phyloP scores from a whole-genome alignment of 2,113 vertebrate genomes.

The Eurypyga helias region DNA sequence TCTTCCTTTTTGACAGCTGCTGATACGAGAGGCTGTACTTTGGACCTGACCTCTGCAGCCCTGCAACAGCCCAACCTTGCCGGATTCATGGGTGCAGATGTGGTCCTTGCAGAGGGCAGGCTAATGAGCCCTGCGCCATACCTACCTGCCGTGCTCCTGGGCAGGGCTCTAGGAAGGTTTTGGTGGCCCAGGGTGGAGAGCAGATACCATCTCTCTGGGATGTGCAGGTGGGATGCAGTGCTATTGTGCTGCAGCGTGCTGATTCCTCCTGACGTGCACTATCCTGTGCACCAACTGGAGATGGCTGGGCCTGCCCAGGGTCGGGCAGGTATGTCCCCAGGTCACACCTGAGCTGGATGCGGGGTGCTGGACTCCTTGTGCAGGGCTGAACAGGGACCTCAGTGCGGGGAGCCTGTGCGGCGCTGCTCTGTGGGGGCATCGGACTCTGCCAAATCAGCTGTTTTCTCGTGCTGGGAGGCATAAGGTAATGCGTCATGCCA shows the following conservation, averaged over 20 bases:
- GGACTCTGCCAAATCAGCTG: background rate
- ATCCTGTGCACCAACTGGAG: background rate
- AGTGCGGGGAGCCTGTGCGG: rapidly evolving
- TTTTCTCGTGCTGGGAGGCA: background rate
- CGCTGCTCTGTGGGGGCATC: rapidly evolving
- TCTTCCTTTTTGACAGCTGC: background rate
- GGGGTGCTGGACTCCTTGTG: background rate
- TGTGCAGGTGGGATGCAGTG: too few relatives aligned
- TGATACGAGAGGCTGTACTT: background rate
- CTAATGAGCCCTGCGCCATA: rapidly evolving
- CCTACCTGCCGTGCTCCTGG: background rate
- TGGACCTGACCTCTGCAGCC: conserved; percentile 25
- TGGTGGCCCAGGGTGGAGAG: background rate
- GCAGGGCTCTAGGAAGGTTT: background rate
- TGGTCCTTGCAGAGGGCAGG: background rate
- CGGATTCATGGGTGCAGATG: background rate
- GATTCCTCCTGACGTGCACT: background rate
- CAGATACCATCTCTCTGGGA: background rate
- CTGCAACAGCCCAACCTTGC: background rate
- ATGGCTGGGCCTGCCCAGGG: background rate
- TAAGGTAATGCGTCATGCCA: rapidly evolving
- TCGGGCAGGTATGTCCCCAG: background rate
- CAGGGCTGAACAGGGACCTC: background rate
- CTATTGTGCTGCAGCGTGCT: too few relatives aligned
- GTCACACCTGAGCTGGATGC: rapidly evolving